Conservation (phyloP, 1,140 invertebrate genomes). For the Calephelis virginiensis region DNA sequence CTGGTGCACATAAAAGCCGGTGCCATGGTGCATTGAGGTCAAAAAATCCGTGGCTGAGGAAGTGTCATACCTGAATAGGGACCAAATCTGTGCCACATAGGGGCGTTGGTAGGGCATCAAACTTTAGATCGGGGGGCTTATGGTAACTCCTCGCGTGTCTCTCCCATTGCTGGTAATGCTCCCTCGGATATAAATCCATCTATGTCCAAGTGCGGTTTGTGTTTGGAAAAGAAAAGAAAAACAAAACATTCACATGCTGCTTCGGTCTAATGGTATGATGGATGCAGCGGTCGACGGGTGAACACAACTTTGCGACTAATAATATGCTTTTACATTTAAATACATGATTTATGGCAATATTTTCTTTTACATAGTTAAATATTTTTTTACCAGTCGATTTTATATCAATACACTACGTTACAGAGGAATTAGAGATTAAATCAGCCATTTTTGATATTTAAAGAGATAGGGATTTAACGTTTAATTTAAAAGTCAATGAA, state of each 20-base stretch:
- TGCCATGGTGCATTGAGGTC: conserved; percentile 50
- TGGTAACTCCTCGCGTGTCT: conserved; percentile 69
- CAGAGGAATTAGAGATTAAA: no score
- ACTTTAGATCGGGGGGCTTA: conserved; percentile 75
- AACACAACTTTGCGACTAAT: conserved; percentile 52
- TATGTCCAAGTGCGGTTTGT: conserved; percentile 75
- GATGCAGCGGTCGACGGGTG: conserved; percentile 60
- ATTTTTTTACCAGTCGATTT: no score
- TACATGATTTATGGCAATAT: no score
- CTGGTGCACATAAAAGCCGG: conserved; percentile 68
- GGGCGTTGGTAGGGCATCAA: conserved; percentile 67
- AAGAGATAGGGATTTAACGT: no score
- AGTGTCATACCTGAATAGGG: conserved; percentile 83
- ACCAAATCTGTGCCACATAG: conserved; percentile 82
- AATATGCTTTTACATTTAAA: background rate
- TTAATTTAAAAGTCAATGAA: no score
- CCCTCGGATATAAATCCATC: conserved; percentile 76
- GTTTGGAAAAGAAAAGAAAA: conserved; percentile 75
- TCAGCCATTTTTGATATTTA: no score
- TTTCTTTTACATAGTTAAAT: no score
- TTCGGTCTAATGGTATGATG: conserved; percentile 64
- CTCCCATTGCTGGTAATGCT: conserved; percentile 73
- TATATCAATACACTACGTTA: no score
- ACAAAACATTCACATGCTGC: conserved; percentile 78
- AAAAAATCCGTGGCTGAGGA: conserved; percentile 56